Conservation (phyloP, 2,113 vertebrate genomes). For the Brachyistius frenatus region DNA sequence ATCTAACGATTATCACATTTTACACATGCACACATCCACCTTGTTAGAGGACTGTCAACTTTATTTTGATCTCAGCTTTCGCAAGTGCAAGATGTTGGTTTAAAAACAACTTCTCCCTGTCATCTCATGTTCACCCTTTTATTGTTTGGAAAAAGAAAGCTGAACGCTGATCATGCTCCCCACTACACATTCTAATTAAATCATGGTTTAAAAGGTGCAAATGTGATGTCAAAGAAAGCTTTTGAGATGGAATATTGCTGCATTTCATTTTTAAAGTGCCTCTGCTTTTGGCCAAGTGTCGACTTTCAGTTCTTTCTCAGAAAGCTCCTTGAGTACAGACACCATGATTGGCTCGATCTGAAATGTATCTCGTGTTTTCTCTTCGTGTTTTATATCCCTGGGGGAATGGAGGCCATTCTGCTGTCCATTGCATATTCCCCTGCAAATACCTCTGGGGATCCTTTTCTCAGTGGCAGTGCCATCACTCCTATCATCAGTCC, state of each 20-base stretch:
- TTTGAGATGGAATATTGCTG: slow-evolving; percentile 8
- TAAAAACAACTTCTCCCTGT: neutral
- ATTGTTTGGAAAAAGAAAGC: neutral
- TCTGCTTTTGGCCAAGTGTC: slow-evolving; percentile 22
- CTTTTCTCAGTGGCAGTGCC: slow-evolving; percentile 58
- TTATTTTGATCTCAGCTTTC: neutral
- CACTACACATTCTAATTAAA: slow-evolving; percentile 6
- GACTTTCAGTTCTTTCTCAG: slow-evolving; percentile 27
- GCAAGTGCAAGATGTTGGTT: neutral
- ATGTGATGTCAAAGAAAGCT: neutral
- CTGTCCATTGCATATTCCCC: slow-evolving; percentile 66
- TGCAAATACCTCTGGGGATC: slow-evolving; percentile 65
- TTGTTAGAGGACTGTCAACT: slow-evolving; percentile 9
- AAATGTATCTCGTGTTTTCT: slow-evolving; percentile 44
- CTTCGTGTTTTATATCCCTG: slow-evolving; percentile 38
- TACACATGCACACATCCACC: neutral
- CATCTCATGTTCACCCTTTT: neutral
- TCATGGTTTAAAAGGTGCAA: neutral
- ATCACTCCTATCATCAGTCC: slow-evolving; percentile 65
- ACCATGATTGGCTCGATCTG: slow-evolving; percentile 33
- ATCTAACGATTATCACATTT: slow-evolving; percentile 29
- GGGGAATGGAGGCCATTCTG: slow-evolving; percentile 64
- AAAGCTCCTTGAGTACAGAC: slow-evolving; percentile 36
- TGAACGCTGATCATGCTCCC: neutral
- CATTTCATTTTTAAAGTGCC: slow-evolving; percentile 17